Evolutionary conservation across 1,140 invertebrate species (phyloP), one percentile per base, ranked within the genome.

Genomic region (Druon quercuslanigerum): DNA sequence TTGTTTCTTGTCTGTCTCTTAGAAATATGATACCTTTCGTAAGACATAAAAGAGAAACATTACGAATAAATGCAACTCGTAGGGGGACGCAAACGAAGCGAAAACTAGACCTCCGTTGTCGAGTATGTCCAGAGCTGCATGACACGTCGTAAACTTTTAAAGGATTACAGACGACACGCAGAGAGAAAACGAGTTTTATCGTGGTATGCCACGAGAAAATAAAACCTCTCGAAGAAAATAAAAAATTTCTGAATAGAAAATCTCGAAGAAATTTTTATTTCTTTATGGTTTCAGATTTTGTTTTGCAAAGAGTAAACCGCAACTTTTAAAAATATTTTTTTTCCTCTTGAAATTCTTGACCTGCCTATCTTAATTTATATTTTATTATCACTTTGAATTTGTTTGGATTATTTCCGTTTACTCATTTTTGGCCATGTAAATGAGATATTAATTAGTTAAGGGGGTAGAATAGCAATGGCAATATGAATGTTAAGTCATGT

Each of bases 61-160:
- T 46, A 40, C 60, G 60, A 66, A 33, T 66, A 66, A 66, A 66
- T 66, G 60, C 40, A 16, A 40, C 60, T 33, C 57, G 19, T 20
- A 19, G 14, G 57, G 19, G 13, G 57, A 60, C 57, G 20, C 25
- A 60, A 60, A 66, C 60, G 60, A 66, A 66, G 60, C 60, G 60
- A 66, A 66, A 66, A 66, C 60, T 40, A 66, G 60, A 66, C 60
- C 40, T 66, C 40, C 40, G 60, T 33, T 66, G 71, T 46, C 12
- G 57, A 75, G 71, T 74, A 73, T 73, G 77, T 78, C 71, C 77
- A 79, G 57, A 72, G 51, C 74, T 51, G 71, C 71, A 74, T 73
- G 74, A 79, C 71, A 71, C 50, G 54, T 79, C 77, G 72, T 79
- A 79, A 79, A 79, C 73, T 79, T 57, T 56, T 66, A 66, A 66